phyloP scores from a whole-genome alignment of 2,797 vertebrate species.

The Rhinichthys osculus region DNA sequence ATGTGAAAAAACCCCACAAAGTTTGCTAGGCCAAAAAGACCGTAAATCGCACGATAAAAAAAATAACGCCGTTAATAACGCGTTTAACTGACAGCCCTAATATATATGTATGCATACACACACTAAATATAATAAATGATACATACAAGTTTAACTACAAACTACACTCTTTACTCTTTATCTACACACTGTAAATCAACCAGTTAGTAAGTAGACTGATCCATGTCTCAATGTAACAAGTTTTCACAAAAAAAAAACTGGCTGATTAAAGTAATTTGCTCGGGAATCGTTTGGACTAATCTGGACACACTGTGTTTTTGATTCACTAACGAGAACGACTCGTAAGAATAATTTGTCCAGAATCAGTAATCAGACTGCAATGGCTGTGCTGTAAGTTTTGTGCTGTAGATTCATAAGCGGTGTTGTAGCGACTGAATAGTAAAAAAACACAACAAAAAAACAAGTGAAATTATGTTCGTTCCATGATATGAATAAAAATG shows the following conservation, averaged over 20 bases:
- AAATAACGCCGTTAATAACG: no score
- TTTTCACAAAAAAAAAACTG: not conserved
- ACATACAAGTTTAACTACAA: no score
- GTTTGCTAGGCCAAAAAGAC: no score
- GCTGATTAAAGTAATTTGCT: not conserved
- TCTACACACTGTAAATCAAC: not conserved
- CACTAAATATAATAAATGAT: no score
- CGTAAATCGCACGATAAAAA: no score
- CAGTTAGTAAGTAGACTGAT: not conserved
- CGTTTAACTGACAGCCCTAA: no score
- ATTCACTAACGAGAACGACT: not conserved
- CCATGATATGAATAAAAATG: constrained; percentile 27
- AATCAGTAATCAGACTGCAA: not conserved
- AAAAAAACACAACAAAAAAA: not conserved
- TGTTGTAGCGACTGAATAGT: not conserved
- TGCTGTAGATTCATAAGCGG: not conserved
- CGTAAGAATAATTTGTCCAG: not conserved
- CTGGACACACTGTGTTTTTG: not conserved
- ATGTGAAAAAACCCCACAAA: no score
- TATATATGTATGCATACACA: no score
- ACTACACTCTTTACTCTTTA: not conserved
- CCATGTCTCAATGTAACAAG: not conserved
- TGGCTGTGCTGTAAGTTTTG: not conserved
- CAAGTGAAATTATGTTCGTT: not conserved
- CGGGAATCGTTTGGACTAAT: not conserved